Base-by-base conservation (phyloP, 2,888 invertebrate species). In the Cheilosia scutellata region DNA sequence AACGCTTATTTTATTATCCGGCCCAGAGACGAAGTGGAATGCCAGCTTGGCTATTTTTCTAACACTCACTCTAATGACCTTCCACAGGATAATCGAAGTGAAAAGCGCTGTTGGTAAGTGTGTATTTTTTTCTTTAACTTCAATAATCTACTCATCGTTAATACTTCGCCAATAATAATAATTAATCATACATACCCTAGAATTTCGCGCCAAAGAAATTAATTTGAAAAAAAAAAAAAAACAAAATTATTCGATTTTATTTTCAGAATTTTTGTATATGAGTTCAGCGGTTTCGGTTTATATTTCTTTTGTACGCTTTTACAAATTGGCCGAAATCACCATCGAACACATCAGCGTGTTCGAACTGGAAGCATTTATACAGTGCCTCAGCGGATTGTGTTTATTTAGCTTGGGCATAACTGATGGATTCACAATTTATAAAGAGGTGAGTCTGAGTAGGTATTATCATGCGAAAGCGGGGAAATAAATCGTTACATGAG, bases 381-480 rank as follows among this genome's bases (percentile, higher is more conserved):
- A 89, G 66, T 68, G 74, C 16, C 66, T 79, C 20, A 87, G 88
- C 3, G 89, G 88, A 7, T 13, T 89, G 11, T 88, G 89, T 77
- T 87, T 91, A 68, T 83, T 89, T 60, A 62, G 72, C 5, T 75
- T 92, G 88, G 89, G 89, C 29, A 58, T 76, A 16, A 82, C 90
- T 66, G 92, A 92, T 87, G 91, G 90, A 4, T 90, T 89, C 72
- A 90, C 92, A 5, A 89, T 92, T 63, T 92, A 92, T 66, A 92
- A 91, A 83, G 91, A 92, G 91, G 92, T 92, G 57, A 70, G 77
- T 44, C 92, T 92, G 57, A 70, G 77, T 44, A 37, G 37, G 37
- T 37, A 37, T 37, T 37, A 11, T 37, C 37, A 37, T 37, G 92
- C 91, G 58, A 44, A 51, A 11, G 25, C 33, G 20, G 4, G 9